phyloP scores from a whole-genome alignment of 2,888 invertebrate species.

The Limnephilus lunatus region DNA sequence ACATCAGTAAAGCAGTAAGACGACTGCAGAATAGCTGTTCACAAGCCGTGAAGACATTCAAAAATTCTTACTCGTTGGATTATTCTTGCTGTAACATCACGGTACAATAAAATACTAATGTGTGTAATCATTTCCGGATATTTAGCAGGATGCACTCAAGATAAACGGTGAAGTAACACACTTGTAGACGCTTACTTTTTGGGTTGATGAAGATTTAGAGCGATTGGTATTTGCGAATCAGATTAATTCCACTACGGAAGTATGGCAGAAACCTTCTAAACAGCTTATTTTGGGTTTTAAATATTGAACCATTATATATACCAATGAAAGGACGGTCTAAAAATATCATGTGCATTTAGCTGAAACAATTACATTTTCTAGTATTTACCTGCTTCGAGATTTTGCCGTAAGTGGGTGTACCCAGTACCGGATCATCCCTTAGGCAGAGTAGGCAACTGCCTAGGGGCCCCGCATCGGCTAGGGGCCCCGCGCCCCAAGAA shows the following conservation, averaged over 20 bases:
- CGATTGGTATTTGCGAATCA: conserved; percentile 3
- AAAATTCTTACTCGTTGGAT: not conserved
- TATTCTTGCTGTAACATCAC: conserved; percentile 16
- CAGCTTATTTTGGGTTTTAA: not conserved
- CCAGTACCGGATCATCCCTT: no score
- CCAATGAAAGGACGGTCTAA: not conserved
- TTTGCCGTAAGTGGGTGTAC: no score
- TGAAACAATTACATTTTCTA: no score
- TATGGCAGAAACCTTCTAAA: not conserved
- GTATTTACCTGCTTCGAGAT: not conserved
- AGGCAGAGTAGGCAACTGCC: no score
- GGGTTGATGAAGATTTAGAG: conserved; percentile 18
- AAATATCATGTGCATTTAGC: no score
- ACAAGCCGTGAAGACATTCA: conserved; percentile 33
- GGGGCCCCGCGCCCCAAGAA: no score
- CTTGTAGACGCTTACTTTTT: conserved; percentile 17
- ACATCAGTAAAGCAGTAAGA: not conserved
- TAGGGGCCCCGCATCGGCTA: no score
- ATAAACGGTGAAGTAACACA: conserved; percentile 2
- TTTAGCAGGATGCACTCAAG: conserved; percentile 36
- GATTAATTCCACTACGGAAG: not conserved
- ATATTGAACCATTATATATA: not conserved
- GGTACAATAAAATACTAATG: conserved; percentile 2
- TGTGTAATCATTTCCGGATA: conserved; percentile 18
- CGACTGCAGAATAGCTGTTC: conserved; percentile 13